Evolutionary conservation across 1,140 invertebrate species (phyloP).

Genomic region (Eciton burchellii): DNA sequence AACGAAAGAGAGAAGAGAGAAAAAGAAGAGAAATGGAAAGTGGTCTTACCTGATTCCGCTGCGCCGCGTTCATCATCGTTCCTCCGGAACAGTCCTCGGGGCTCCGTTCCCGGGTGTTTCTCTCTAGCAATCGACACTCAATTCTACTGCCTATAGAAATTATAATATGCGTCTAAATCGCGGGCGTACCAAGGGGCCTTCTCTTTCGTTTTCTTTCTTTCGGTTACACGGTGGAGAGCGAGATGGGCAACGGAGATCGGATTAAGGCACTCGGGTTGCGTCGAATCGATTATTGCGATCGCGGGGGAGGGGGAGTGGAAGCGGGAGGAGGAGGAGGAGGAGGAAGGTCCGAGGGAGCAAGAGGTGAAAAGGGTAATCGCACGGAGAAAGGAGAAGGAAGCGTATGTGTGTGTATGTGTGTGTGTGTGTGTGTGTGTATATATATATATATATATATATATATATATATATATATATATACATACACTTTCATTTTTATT

Average conservation of each 20-base stretch:
- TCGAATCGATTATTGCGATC: constrained; percentile 71
- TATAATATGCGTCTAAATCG: constrained; percentile 74
- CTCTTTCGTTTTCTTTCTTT: constrained; percentile 48
- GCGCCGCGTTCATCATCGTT: constrained; percentile 12
- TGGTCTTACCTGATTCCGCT: constrained; percentile 69
- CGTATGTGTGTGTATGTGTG: neutral
- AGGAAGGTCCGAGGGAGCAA: neutral
- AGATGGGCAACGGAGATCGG: constrained; percentile 57
- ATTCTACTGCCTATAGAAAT: constrained; percentile 74
- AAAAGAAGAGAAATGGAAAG: constrained; percentile 25
- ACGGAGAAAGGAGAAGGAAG: constrained; percentile 58
- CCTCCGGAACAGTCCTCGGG: constrained; percentile 48
- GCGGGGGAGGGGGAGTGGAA: constrained; percentile 7
- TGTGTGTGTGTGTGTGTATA: neutral
- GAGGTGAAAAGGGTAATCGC: constrained; percentile 15
- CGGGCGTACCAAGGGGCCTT: constrained; percentile 57
- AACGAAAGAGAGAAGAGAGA: neutral
- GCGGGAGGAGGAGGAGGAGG: neutral
- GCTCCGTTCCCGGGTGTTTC: constrained; percentile 47
- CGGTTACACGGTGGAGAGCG: constrained; percentile 37
- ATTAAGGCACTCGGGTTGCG: constrained; percentile 82
- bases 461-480: too few species aligned
- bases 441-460: too few species aligned
- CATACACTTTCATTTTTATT: constrained; percentile 49
- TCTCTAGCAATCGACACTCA: constrained; percentile 75